Conservation (phyloP, 23 tunicate species). For the Ascidia mentula region DNA sequence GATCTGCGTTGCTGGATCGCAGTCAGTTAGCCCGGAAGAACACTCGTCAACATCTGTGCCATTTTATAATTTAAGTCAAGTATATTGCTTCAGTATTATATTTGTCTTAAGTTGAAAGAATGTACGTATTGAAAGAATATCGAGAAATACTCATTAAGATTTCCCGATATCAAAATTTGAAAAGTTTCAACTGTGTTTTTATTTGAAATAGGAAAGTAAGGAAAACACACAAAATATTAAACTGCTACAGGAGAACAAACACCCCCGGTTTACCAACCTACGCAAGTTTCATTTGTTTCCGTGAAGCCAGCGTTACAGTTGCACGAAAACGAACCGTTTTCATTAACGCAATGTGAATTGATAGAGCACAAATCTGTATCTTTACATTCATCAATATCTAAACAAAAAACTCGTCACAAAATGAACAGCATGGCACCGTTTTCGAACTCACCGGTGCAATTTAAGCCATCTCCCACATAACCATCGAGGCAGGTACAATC, state of each 20-base stretch:
- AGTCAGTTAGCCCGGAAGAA: background rate
- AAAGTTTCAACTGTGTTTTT: no score
- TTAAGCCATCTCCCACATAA: conserved; percentile 10
- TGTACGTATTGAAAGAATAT: no score
- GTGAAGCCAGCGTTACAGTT: background rate
- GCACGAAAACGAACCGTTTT: background rate
- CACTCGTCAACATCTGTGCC: conserved; percentile 28
- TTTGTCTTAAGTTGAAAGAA: no score
- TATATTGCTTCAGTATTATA: no score
- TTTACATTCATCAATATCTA: conserved; percentile 8
- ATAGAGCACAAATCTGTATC: background rate
- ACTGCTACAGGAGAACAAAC: no score
- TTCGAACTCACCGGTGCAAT: conserved; percentile 1
- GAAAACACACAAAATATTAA: no score
- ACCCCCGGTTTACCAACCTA: background rate
- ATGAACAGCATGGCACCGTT: background rate
- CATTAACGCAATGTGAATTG: background rate
- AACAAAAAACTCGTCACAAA: background rate
- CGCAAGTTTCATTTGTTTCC: background rate
- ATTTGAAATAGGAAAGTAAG: no score
- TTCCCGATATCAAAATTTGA: no score
- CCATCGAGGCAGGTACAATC: conserved; percentile 21
- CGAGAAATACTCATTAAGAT: no score
- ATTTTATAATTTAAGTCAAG: no score
- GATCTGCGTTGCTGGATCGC: background rate